Evolutionary conservation across 2,797 vertebrate species (phyloP).

Genomic region (Astyanax mexicanus): DNA sequence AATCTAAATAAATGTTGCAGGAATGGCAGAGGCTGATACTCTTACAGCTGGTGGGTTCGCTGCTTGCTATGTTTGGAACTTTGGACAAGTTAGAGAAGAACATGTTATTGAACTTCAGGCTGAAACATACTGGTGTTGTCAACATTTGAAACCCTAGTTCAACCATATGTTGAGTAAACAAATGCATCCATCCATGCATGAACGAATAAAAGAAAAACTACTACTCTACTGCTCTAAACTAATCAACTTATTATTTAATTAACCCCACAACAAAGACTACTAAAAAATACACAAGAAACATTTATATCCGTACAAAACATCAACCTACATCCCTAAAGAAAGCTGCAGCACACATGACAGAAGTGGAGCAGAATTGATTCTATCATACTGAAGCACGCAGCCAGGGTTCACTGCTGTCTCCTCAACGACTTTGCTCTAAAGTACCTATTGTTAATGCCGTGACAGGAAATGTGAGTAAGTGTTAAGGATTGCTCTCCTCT

Average conservation of each 20-base stretch:
- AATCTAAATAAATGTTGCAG: too few species aligned
- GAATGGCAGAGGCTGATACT: conserved; percentile 47
- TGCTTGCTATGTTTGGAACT: conserved; percentile 58
- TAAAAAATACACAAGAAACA: too few species aligned
- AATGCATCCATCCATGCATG: too few species aligned
- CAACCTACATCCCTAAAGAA: too few species aligned
- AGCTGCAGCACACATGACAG: background rate
- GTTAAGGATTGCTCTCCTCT: conserved; percentile 3
- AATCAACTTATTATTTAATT: too few species aligned
- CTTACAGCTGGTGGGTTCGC: conserved; percentile 48
- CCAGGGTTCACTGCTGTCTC: background rate
- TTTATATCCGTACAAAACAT: too few species aligned
- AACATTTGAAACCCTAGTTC: conserved; percentile 18
- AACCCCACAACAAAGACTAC: too few species aligned
- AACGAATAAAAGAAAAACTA: too few species aligned
- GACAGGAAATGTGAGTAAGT: background rate
- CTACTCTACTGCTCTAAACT: too few species aligned
- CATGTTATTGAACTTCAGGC: conserved; percentile 31
- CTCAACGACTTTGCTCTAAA: background rate
- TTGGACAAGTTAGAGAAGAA: conserved; percentile 38
- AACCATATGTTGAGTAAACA: conserved; percentile 11
- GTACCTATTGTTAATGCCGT: background rate
- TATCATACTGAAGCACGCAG: background rate
- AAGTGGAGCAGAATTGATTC: background rate
- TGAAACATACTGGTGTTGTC: conserved; percentile 29